Base-by-base conservation (phyloP, 2,797 vertebrate genomes). In the Ceryle rudis region DNA sequence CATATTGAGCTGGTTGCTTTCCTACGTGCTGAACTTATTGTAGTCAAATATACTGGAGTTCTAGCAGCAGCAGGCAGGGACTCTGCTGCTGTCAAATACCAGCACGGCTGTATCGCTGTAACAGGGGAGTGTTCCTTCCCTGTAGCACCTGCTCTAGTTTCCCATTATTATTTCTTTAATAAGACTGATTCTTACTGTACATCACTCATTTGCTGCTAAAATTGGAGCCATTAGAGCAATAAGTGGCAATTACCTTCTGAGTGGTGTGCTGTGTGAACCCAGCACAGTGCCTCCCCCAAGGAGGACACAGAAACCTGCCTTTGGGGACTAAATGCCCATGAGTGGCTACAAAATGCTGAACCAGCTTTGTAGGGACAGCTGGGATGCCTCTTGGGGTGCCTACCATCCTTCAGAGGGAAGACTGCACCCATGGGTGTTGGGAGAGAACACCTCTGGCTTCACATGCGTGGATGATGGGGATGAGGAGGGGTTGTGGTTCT, bases 131-230 rank as follows among this genome's bases (percentile, higher is more conserved):
- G 93, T 61, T 91, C 90, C 74, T 74, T 90, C 89, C 81, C 94
- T 74, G 75, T 18, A 64, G 89, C 2, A 14, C 14, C 5, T 79
- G 89, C 93, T 97, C 91, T 79, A 83, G 69, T 91, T 97, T 97
- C 91, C 95, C 94, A 80, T 91, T 97, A 97, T 96, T 95, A 87
- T 93, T 95, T 93, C 92, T 97, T 96, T 97, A 95, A 94, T 97
- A 96, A 94, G 91, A 60, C 81, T 54, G 66, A 84, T 96, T n/a
- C 77, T 95, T 78, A 88, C 90, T 83, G 74, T 92, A 95, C 81
- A 52, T 93, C 25, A 2, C 94, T 97, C 95, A 55, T 97, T 97
- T 95, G 87, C 94, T 97, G 81, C 96, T 97, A 92, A 97, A 97
- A 96, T 93, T 91, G 85, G 93, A 97, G 72, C 70, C 73, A 88